Evolutionary conservation across 2,113 vertebrate genomes (phyloP).

Genomic region (Percina caprodes): DNA sequence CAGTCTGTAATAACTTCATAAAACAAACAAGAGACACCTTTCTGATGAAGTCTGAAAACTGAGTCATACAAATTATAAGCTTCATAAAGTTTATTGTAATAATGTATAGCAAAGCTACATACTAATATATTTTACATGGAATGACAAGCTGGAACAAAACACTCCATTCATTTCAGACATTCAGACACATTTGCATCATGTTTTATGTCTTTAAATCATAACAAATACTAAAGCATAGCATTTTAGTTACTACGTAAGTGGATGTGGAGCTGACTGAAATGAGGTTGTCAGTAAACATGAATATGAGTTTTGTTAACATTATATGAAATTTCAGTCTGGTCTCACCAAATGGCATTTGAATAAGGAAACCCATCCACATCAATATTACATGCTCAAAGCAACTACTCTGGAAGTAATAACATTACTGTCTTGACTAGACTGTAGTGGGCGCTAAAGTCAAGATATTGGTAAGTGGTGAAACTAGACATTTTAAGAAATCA

Average conservation of each 20-base stretch:
- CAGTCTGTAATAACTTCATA: slow-evolving; percentile 12
- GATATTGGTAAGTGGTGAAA: too few relatives aligned
- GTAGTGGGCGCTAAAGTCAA: too few relatives aligned
- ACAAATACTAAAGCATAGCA: neutral
- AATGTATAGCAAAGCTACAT: neutral
- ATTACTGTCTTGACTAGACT: too few relatives aligned
- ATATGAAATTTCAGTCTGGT: neutral
- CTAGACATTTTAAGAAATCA: too few relatives aligned
- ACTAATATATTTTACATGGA: neutral
- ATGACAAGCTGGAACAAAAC: neutral
- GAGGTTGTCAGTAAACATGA: neutral
- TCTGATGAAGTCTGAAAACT: slow-evolving; percentile 2
- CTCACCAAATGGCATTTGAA: too few relatives aligned
- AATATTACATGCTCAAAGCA: too few relatives aligned
- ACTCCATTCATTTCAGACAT: too few relatives aligned
- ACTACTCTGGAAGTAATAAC: too few relatives aligned
- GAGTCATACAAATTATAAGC: neutral
- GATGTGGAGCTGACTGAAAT: neutral
- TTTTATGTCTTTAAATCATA: neutral
- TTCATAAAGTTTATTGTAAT: neutral
- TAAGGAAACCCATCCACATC: too few relatives aligned
- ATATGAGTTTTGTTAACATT: neutral
- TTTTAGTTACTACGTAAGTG: neutral
- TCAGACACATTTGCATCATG: neutral
- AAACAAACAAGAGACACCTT: slow-evolving; percentile 6